Conservation (phyloP, 2,888 invertebrate species). For the Ophioninae sp. region DNA sequence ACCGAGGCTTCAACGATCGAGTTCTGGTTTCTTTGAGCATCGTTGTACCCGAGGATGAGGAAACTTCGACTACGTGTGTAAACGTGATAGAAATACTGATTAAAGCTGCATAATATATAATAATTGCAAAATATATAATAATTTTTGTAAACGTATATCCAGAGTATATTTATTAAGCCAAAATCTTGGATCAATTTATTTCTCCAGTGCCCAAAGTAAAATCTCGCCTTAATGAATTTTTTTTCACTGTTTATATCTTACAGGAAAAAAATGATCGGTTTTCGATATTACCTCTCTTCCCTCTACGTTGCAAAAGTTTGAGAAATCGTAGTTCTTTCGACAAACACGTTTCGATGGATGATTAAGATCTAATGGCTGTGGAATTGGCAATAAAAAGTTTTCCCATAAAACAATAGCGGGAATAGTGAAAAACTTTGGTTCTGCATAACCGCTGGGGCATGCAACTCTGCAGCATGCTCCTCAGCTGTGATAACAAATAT, state of each 20-base stretch:
- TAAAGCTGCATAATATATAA: not conserved
- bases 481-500: not conserved
- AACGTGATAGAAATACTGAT: constrained; percentile 33
- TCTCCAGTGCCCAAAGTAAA: too few relatives aligned
- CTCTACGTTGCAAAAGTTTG: not conserved
- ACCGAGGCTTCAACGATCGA: constrained; percentile 39
- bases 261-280: too few relatives aligned
- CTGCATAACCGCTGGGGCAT: not conserved
- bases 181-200: too few relatives aligned
- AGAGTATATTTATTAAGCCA: too few relatives aligned
- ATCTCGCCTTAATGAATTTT: too few relatives aligned
- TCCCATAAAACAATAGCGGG: constrained; percentile 7
- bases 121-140: too few relatives aligned
- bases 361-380: not conserved
- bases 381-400: constrained; percentile 26
- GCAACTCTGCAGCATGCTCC: not conserved
- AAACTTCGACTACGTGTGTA: constrained; percentile 29
- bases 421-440: constrained; percentile 14
- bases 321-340: not conserved
- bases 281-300: too few relatives aligned
- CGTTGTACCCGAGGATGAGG: constrained; percentile 11
- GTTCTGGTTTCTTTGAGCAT: not conserved
- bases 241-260: too few relatives aligned
- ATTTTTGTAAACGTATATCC: too few relatives aligned
- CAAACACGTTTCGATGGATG: not conserved